These are phyloP conservation scores for Pogoniulus pusillus DNA, from an alignment of 2,797 vertebrate species.

Conservation along the genomic window DNA sequence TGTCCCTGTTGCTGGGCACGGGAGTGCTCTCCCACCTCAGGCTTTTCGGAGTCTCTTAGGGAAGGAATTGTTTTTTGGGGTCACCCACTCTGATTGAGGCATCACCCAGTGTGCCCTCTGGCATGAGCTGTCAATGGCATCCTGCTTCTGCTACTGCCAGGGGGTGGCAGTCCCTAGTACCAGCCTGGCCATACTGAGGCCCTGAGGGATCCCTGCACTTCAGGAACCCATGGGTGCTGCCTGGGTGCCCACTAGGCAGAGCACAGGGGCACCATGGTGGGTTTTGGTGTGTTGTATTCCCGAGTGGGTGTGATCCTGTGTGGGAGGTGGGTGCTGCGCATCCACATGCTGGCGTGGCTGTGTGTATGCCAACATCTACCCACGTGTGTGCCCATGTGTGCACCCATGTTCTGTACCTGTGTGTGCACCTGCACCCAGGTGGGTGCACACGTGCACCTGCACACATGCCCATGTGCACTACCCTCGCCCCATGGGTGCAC, in stretches of 20 bases:
- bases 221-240: not conserved
- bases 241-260: not conserved
- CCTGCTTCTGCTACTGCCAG: not conserved
- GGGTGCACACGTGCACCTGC: not conserved
- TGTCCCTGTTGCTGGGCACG: fast-evolving
- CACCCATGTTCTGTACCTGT: not conserved
- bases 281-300: fast-evolving
- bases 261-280: not conserved
- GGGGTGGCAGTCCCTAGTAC: not conserved
- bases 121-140: not conserved
- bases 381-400: fast-evolving
- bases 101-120: fast-evolving
- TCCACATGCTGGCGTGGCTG: not conserved
- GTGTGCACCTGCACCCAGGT: not conserved
- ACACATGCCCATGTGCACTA: too few species aligned
- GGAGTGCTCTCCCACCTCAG: not conserved
- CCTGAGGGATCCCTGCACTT: not conserved
- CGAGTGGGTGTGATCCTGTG: fast-evolving
- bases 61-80: not conserved
- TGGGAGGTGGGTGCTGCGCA: not conserved
- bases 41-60: not conserved
- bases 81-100: fast-evolving
- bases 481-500: not conserved
- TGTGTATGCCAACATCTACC: not conserved
- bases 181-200: not conserved